Evolutionary conservation across 1,140 invertebrate genomes (phyloP).

Genomic region (Acromyrmex echinatior): DNA sequence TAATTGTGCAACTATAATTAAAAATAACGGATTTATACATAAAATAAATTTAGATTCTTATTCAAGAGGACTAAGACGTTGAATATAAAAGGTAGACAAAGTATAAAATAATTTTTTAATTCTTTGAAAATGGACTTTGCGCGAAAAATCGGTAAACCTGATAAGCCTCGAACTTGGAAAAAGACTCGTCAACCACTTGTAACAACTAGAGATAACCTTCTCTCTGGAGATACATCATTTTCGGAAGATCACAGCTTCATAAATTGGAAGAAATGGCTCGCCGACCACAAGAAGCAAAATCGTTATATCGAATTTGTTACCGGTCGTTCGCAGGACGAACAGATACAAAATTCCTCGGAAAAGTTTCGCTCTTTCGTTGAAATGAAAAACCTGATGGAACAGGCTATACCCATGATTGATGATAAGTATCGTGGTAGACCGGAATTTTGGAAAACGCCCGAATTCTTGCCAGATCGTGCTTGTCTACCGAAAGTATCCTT

Average conservation of each 20-base stretch:
- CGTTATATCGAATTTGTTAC: constrained; percentile 45
- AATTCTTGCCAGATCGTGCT: constrained; percentile 42
- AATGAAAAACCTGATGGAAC: constrained; percentile 76
- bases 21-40: neutral
- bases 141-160: constrained; percentile 72
- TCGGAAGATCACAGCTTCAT: constrained; percentile 75
- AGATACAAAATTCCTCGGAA: constrained; percentile 80
- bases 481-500: constrained; percentile 59
- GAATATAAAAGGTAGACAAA: neutral
- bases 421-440: constrained; percentile 77
- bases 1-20: neutral
- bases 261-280: constrained; percentile 80
- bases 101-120: neutral
- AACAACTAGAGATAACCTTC: neutral
- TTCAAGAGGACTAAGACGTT: neutral
- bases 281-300: constrained; percentile 61
- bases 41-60: neutral
- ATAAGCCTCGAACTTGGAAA: constrained; percentile 17
- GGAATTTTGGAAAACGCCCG: constrained; percentile 75
- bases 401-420: constrained; percentile 73
- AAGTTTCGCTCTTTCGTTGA: constrained; percentile 75
- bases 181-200: neutral
- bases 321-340: constrained; percentile 78
- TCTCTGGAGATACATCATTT: neutral
- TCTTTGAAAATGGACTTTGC: constrained; percentile 71